These are phyloP conservation scores for Calameuta filiformis DNA, from an alignment of 2,888 invertebrate genomes.

Conservation along the genomic window DNA sequence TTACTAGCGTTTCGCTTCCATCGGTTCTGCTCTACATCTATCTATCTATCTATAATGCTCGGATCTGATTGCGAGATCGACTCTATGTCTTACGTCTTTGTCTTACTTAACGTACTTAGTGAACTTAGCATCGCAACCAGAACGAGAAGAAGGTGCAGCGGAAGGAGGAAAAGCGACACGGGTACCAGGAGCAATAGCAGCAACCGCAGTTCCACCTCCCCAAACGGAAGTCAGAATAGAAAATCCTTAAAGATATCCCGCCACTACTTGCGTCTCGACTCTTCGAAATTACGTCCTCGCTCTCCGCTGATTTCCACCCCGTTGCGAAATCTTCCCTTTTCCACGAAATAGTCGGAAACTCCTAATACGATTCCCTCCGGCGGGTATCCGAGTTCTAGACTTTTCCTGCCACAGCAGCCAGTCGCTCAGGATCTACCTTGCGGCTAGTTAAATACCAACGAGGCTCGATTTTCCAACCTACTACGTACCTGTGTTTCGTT, in stretches of 20 bases:
- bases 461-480: not conserved
- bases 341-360: not conserved
- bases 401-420: not conserved
- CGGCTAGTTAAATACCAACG: not conserved
- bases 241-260: slow-evolving; percentile 23
- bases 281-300: slow-evolving; percentile 19
- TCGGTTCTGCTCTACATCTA: not conserved
- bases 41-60: too few species aligned
- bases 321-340: not conserved
- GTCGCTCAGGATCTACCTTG: not conserved
- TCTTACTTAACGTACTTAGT: slow-evolving; percentile 28
- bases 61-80: too few species aligned
- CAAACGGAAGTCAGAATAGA: not conserved
- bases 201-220: too few species aligned
- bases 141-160: not conserved
- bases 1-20: too few species aligned
- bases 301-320: not conserved
- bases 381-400: not conserved
- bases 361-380: not conserved
- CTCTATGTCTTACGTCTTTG: slow-evolving; percentile 19
- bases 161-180: not conserved
- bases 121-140: not conserved
- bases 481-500: not conserved
- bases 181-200: not conserved
- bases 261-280: slow-evolving; percentile 21